Base-by-base conservation (phyloP, 2,797 vertebrate species). In the Microtus obscurus region DNA sequence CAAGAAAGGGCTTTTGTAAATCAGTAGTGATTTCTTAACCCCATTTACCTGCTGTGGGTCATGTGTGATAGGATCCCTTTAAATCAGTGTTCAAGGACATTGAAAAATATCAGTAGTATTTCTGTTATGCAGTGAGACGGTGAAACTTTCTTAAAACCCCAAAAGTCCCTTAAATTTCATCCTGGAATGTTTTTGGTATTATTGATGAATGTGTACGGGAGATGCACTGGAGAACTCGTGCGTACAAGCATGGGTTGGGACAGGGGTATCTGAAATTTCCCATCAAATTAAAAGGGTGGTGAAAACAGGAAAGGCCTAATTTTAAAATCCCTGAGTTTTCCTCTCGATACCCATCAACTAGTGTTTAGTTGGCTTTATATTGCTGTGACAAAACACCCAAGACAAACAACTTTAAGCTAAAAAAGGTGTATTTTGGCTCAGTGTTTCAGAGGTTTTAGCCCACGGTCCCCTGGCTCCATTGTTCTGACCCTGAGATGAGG, bases 111-210 rank as follows among this genome's bases (percentile, higher is more conserved):
- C 40, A 40, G 6, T 89, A 21, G 1, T 65, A 67, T 89, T 81
- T 61, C 79, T 91, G 31, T 23, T 43, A 27, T 40, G 23, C n/a
- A 69, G 2, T 29, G 34, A 86, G 34, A 91, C 14, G 63, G 31
- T 43, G 37, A 87, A 80, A 29, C 27, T 29, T 82, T 89, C 53
- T 71, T 89, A 76, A 69, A 89, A 81, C 56, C 80, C 19, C 56
- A 76, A 79, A 89, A 80, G 9, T 87, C 37, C 29, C 16, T 34
- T 73, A 81, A 45, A 90, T 89, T 91, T 89, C 21, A 77, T 16
- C 56, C 48, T 92, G 53, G 40, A 83, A 76, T 93, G 51, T 81
- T 92, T 94, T 93, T 63, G 34, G 51, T 59, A 27, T 14, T 93
- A 27, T 87, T 11, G 92, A n/a, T 94, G 78, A 73, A 25, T 43